Evolutionary conservation across 2,888 invertebrate genomes (phyloP).

Genomic region (Dolichomitus sp.): DNA sequence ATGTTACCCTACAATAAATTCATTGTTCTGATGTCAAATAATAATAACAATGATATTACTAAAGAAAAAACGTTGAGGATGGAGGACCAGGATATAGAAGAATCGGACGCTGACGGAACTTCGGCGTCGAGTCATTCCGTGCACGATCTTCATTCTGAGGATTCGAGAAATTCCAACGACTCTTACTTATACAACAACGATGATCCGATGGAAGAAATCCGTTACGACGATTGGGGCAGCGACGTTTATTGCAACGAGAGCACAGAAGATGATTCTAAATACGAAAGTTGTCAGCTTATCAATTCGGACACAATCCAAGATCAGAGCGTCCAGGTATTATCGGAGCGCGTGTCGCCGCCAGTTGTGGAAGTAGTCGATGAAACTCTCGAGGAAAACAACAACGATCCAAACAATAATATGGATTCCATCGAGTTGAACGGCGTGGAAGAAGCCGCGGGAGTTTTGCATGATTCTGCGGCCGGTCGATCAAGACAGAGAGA

Average conservation of each 20-base stretch:
- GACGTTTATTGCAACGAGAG: constrained; percentile 11
- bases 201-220: background rate
- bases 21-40: background rate
- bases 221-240: constrained; percentile 19
- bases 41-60: background rate
- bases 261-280: background rate
- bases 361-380: constrained; percentile 26
- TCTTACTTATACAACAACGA: background rate
- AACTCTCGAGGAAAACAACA: constrained; percentile 77
- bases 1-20: too few relatives aligned
- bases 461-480: background rate
- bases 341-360: background rate
- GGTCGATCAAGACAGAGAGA: background rate
- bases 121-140: background rate
- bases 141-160: background rate
- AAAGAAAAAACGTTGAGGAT: background rate
- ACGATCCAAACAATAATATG: constrained; percentile 79
- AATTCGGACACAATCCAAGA: background rate
- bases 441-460: background rate
- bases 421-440: constrained; percentile 63
- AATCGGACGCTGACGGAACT: background rate
- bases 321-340: background rate
- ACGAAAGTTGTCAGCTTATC: background rate
- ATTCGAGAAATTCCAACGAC: constrained; percentile 12
- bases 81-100: background rate